Conservation (phyloP, 1,140 invertebrate species). For the Parasteatoda tepidariorum region DNA sequence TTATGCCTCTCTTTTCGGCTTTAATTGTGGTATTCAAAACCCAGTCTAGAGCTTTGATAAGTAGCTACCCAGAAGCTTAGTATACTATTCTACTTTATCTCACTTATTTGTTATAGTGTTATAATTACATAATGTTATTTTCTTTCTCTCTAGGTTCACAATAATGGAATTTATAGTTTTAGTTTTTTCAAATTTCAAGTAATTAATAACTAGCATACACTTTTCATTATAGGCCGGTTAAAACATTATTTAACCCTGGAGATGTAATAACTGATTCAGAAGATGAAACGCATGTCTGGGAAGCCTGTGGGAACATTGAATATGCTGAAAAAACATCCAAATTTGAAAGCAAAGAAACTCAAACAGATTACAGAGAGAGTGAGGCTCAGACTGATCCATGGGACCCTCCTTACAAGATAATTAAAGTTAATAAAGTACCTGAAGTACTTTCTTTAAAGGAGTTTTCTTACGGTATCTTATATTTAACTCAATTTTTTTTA, state of each 20-base stretch:
- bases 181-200: no score
- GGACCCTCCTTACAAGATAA: constrained; percentile 32
- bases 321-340: background rate
- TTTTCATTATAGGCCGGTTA: background rate
- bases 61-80: no score
- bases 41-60: no score
- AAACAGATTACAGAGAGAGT: constrained; percentile 81
- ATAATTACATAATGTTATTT: no score
- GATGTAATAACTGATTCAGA: background rate
- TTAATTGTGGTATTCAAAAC: no score
- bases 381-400: constrained; percentile 81
- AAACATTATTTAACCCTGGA: background rate
- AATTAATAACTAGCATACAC: no score
- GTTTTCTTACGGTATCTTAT: constrained; percentile 26
- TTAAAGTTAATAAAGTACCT: background rate
- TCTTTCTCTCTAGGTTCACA: no score
- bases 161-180: no score
- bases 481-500: no score
- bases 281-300: background rate
- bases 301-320: background rate
- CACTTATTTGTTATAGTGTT: no score
- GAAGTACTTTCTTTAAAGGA: constrained; percentile 3
- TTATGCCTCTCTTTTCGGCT: no score
- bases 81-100: no score
- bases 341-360: constrained; percentile 67